Evolutionary conservation across 2,888 invertebrate genomes (phyloP), one percentile per base, ranked within the genome.

Genomic region (Diaperis boleti): DNA sequence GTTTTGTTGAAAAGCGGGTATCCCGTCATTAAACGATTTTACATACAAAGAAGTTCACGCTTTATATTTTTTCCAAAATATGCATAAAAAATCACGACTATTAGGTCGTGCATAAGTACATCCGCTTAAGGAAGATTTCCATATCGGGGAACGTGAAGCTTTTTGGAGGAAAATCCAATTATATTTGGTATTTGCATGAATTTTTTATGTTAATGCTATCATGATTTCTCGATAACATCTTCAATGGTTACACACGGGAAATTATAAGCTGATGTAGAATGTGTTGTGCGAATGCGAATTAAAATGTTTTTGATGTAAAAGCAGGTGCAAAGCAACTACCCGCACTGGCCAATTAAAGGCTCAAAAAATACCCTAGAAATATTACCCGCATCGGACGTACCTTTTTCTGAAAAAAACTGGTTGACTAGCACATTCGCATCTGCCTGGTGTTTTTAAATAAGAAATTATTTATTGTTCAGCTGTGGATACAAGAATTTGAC

Each of bases 191-290:
- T 56, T 56, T 56, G 55, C 15, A 56, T 56, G 44, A 33, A 44
- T 26, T 29, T 39, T 54, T 54, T 22, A 49, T 49, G 49, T 31
- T 35, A 49, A 39, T 54, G 29, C 17, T n/a, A 10, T 26, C 17
- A n/a, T 41, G 54, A 18, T 13, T 26, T 29, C 15, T 41, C 41
- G 54, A 54, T 54, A 54, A 54, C 15, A 54, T 54, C 54, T 54
- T 26, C 26, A 14, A 41, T 18, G 39, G 18, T 4, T 49, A 18
- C 35, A 35, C 41, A 39, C 41, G 54, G 54, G 41, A 54, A 54
- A 33, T 17, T 18, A 13, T 33, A 45, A 13, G 14, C 14, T 26
- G 31, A 11, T 13, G 26, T 26, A n/a, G n/a, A n/a, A n/a, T n/a
- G n/a, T n/a, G n/a, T n/a, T 44, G 1, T 7, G 44, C 26, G 10